phyloP scores from a whole-genome alignment of 2,888 invertebrate genomes.

The Invenusta paracnida region DNA sequence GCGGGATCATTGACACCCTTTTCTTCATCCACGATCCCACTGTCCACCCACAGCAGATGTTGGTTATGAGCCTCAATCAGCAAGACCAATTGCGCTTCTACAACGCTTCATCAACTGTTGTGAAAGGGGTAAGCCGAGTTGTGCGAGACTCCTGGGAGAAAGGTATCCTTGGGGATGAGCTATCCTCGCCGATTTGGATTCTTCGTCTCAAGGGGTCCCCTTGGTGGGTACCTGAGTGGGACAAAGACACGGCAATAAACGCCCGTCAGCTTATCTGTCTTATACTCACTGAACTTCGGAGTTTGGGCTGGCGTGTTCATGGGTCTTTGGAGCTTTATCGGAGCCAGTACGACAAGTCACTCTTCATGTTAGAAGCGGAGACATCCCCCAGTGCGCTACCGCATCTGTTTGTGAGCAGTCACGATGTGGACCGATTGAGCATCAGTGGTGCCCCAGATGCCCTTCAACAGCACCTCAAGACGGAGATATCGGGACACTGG shows the following conservation, averaged over 20 bases:
- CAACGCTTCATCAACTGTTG: slow-evolving; percentile 36
- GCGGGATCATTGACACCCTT: slow-evolving; percentile 40
- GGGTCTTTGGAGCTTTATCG: slow-evolving; percentile 38
- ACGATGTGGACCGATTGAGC: slow-evolving; percentile 41
- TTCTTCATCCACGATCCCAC: slow-evolving; percentile 33
- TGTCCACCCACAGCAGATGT: neutral
- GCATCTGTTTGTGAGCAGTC: slow-evolving; percentile 38
- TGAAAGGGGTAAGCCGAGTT: slow-evolving; percentile 15
- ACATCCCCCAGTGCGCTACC: slow-evolving; percentile 19
- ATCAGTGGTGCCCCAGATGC: slow-evolving; percentile 37
- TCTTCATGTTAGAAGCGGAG: slow-evolving; percentile 34
- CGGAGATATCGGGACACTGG: slow-evolving; percentile 33
- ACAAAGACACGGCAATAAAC: slow-evolving; percentile 40
- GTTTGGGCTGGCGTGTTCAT: slow-evolving; percentile 34
- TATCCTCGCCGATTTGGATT: slow-evolving; percentile 33
- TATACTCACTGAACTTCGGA: slow-evolving; percentile 36
- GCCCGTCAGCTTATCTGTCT: slow-evolving; percentile 31
- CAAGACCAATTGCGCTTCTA: slow-evolving; percentile 41
- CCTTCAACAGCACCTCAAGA: slow-evolving; percentile 7
- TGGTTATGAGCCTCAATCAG: slow-evolving; percentile 42
- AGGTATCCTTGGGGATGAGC: slow-evolving; percentile 38
- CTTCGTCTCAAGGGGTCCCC: slow-evolving; percentile 39
- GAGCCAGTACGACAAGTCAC: slow-evolving; percentile 41
- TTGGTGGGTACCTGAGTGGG: slow-evolving; percentile 43
- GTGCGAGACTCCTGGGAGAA: slow-evolving; percentile 37